phyloP scores from a whole-genome alignment of 2,888 invertebrate genomes.

The Nomada ferruginata region DNA sequence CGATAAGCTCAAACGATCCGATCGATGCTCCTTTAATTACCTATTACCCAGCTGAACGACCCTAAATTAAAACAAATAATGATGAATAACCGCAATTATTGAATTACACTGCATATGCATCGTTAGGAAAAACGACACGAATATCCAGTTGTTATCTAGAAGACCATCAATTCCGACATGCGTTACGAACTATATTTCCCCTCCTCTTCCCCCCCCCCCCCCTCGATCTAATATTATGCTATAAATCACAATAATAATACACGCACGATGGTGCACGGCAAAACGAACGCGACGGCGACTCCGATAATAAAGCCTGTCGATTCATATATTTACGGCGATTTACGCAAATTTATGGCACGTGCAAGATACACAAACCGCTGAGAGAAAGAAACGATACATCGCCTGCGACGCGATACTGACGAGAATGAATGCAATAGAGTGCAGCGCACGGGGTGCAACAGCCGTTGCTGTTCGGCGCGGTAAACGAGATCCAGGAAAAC shows the following conservation, averaged over 20 bases:
- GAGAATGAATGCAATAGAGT: conserved; percentile 14
- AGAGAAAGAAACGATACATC: background rate
- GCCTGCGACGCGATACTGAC: background rate
- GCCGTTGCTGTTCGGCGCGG: background rate
- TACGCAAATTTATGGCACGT: conserved; percentile 18
- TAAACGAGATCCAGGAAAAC: conserved; percentile 36
- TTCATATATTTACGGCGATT: conserved; percentile 23
- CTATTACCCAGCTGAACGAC: background rate
- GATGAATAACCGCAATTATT: conserved; percentile 20
- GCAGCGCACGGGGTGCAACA: background rate
- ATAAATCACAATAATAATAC: conserved; percentile 33
- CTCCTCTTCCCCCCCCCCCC: background rate
- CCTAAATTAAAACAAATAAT: conserved; percentile 32
- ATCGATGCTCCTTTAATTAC: conserved; percentile 1
- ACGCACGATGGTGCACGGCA: too few species aligned
- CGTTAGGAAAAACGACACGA: background rate
- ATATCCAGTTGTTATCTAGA: background rate
- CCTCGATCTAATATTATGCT: conserved; percentile 3
- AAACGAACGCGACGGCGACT: background rate
- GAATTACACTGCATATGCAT: background rate
- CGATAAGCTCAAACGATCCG: background rate
- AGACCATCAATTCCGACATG: conserved; percentile 19
- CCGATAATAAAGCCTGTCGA: conserved; percentile 12
- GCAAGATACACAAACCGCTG: conserved; percentile 4
- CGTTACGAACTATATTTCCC: conserved; percentile 6